Evolutionary conservation across 2,888 invertebrate genomes (phyloP).

Genomic region (Margaritifera margaritifera): DNA sequence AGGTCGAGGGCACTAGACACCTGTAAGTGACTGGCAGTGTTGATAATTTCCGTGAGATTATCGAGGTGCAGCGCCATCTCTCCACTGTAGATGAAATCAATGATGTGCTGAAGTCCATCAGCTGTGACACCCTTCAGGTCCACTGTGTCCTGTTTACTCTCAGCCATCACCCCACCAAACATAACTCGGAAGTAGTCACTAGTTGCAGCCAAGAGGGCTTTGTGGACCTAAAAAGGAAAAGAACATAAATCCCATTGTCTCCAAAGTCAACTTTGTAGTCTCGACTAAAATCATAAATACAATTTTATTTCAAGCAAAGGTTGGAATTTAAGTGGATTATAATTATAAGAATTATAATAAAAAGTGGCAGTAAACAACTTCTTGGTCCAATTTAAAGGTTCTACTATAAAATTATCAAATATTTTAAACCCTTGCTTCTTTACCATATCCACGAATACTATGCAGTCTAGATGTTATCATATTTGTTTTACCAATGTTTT

Average conservation of each 20-base stretch:
- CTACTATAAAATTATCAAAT: too few relatives aligned
- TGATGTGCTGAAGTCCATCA: slow-evolving; percentile 60
- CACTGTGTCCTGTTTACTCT: slow-evolving; percentile 69
- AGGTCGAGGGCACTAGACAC: slow-evolving; percentile 69
- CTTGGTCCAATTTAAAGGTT: too few relatives aligned
- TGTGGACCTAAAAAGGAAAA: slow-evolving; percentile 65
- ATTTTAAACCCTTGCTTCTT: too few relatives aligned
- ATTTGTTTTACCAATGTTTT: too few relatives aligned
- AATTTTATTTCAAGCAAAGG: too few relatives aligned
- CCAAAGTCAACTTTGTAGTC: background rate
- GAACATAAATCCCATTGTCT: slow-evolving; percentile 2
- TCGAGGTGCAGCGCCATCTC: slow-evolving; percentile 65
- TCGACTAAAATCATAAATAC: background rate
- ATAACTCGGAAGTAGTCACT: slow-evolving; percentile 72
- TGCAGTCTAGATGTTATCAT: too few relatives aligned
- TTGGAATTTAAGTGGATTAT: too few relatives aligned
- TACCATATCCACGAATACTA: too few relatives aligned
- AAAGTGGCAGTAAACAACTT: too few relatives aligned
- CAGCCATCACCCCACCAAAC: slow-evolving; percentile 70
- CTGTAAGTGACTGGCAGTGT: slow-evolving; percentile 68
- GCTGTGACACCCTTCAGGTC: slow-evolving; percentile 67
- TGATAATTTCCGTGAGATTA: slow-evolving; percentile 68
- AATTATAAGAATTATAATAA: too few relatives aligned
- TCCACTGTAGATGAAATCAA: slow-evolving; percentile 71
- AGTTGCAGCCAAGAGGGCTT: slow-evolving; percentile 69